Evolutionary conservation across 2,888 invertebrate species (phyloP), one percentile per base, ranked within the genome.

Genomic region (Bruchidius siliquastri): DNA sequence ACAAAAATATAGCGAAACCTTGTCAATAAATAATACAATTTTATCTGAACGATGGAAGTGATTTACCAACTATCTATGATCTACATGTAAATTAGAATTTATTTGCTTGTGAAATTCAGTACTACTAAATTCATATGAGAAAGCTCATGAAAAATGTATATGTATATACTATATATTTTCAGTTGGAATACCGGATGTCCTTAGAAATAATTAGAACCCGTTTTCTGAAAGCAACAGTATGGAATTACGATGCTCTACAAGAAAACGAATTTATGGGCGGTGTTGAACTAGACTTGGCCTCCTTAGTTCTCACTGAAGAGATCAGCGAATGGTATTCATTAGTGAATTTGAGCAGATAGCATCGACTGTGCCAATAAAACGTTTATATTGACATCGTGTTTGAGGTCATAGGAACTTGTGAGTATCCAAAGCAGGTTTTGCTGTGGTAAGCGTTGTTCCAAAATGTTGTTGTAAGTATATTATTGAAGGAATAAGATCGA

Each of bases 211-310:
- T 97, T 20, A 90, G 91, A 83, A 89, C 89, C 78, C 89, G 95
- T 71, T 90, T 90, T 13, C 87, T 98, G n/a, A 96, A 97, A 85
- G 96, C 97, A 0, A 96, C 97, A 0, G 94, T 98, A 13, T 98
- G 97, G 98, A 94, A 96, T 85, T 95, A 97, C 86, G 97, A 97
- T 85, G 92, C 95, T 0, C 87, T 98, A 68, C 97, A 97, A 85
- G 97, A 97, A 86, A 98, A 98, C 87, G 95, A 96, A 87, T 95
- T 97, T 85, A 89, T 98, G 13, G 98, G 98, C 26, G 97, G 97
- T n/a, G 93, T 96, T 74, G 92, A 94, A 79, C 90, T 98, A 79
- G 92, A 92, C 0, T 88, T 98, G 20, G 88, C 88, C 75, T 89
- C 92, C 67, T 86, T 95, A 76, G 92, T 95, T 82, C 88, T 97